Evolutionary conservation across 2,113 vertebrate genomes (phyloP).

Genomic region (Nothoprocta perdicaria): DNA sequence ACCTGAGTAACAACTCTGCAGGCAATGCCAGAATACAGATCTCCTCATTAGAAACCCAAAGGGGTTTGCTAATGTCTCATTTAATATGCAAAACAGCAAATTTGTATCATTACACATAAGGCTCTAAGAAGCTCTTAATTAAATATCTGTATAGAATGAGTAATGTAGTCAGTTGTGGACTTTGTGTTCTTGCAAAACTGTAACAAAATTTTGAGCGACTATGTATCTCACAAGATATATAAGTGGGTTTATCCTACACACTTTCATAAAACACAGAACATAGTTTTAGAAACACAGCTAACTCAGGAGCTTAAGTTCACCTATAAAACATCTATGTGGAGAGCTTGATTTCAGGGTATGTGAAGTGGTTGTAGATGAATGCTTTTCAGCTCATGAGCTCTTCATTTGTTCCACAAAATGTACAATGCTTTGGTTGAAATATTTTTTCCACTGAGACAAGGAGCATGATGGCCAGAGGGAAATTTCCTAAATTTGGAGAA

Average conservation of each 20-base stretch:
- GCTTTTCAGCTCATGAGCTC: not conserved
- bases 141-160: not conserved
- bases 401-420: constrained; percentile 12
- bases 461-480: not conserved
- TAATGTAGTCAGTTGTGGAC: not conserved
- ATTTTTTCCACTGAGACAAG: not conserved
- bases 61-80: not conserved
- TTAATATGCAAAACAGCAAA: constrained; percentile 13
- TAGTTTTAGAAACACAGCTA: not conserved
- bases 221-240: not conserved
- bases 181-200: not conserved
- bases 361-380: not conserved
- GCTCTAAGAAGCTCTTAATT: not conserved
- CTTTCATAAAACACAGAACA: not conserved
- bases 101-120: not conserved
- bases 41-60: constrained; percentile 23
- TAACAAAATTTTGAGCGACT: not conserved
- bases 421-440: not conserved
- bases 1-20: constrained; percentile 10
- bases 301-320: not conserved
- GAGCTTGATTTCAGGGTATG: not conserved
- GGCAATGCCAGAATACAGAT: not conserved
- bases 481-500: not conserved
- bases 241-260: not conserved
- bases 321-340: not conserved